A percentile compares a stretch with the other conserved stretches of the same genome.
phyloP scores from a whole-genome alignment of 2,113 vertebrate species.

The Salvator merianae region DNA sequence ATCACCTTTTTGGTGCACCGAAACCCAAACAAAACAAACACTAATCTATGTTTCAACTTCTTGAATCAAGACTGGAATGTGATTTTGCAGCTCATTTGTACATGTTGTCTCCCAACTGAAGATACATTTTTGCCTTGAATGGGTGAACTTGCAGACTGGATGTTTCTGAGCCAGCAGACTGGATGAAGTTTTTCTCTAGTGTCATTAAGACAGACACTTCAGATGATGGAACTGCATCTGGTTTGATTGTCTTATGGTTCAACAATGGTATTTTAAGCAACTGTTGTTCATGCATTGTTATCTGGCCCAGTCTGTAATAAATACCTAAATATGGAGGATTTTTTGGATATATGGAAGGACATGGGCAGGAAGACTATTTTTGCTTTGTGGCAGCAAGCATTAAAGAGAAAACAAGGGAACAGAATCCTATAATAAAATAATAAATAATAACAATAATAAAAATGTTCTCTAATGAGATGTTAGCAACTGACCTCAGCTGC shows the following conservation, averaged over 20 bases:
- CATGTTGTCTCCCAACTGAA: background rate
- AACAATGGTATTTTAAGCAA: too few species aligned
- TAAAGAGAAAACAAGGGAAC: background rate
- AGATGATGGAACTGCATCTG: too few species aligned
- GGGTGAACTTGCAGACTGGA: background rate
- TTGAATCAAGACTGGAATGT: background rate
- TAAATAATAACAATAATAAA: background rate
- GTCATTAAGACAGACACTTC: too few species aligned
- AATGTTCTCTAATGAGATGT: background rate
- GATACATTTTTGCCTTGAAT: background rate
- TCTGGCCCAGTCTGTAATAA: background rate
- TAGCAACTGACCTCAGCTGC: too few species aligned
- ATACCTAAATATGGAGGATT: background rate
- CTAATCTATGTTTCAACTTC: background rate
- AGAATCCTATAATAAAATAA: background rate
- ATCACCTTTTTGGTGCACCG: background rate
- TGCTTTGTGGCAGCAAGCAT: background rate
- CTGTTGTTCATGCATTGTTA: background rate
- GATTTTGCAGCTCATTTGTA: background rate
- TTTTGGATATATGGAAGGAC: background rate
- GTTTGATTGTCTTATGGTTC: too few species aligned
- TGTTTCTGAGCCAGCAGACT: background rate
- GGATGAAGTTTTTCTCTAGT: background rate
- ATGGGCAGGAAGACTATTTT: background rate
- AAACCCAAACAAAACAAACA: background rate